These are phyloP conservation scores for Tetranychus urticae DNA, from an alignment of 1,140 invertebrate genomes.

Conservation along the genomic window DNA sequence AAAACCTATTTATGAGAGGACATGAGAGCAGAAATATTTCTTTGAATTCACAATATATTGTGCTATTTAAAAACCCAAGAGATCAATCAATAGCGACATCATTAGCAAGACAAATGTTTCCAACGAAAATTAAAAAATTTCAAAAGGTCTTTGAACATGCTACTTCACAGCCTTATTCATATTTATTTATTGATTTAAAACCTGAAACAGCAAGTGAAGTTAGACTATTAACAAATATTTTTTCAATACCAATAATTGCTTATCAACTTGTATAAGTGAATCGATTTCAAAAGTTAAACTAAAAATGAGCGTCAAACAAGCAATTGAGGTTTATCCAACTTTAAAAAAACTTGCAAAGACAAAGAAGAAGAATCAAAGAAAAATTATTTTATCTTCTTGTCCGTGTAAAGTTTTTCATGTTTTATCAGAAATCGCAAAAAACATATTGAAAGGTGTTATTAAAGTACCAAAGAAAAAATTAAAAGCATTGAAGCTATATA, in stretches of 20 bases:
- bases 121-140: neutral
- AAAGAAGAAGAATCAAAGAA: too few relatives aligned
- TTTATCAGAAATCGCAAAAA: too few relatives aligned
- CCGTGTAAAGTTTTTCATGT: too few relatives aligned
- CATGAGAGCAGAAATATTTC: neutral
- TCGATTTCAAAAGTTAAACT: too few relatives aligned
- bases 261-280: neutral
- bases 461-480: too few relatives aligned
- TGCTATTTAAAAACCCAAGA: neutral
- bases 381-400: too few relatives aligned
- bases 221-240: neutral
- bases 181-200: neutral
- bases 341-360: too few relatives aligned
- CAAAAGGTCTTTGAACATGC: neutral
- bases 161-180: neutral
- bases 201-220: neutral
- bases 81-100: neutral
- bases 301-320: too few relatives aligned
- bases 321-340: too few relatives aligned
- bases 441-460: too few relatives aligned
- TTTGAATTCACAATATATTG: neutral
- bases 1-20: neutral
- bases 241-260: neutral
- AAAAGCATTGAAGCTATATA: too few relatives aligned
- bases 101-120: neutral